Evolutionary conservation across 2,113 vertebrate genomes (phyloP).

Genomic region (Heterotilapia buettikoferi): DNA sequence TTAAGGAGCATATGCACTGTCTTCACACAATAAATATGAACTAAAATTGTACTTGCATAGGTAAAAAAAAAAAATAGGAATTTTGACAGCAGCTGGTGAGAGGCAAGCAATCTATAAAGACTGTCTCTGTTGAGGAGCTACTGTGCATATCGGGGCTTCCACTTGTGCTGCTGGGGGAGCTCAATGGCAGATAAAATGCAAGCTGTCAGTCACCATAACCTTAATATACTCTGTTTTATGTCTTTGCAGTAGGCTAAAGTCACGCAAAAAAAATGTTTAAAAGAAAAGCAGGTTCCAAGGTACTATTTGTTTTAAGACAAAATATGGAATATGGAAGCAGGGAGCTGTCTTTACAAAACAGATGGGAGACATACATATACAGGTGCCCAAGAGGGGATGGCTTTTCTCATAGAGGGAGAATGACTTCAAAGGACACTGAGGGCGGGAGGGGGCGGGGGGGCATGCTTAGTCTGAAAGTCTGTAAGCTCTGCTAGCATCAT

Average conservation of each 20-base stretch:
- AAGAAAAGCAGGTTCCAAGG: neutral
- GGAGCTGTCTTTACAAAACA: neutral
- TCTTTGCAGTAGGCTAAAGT: neutral
- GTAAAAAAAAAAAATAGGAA: neutral
- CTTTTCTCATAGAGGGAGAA: neutral
- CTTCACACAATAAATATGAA: neutral
- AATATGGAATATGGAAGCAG: neutral
- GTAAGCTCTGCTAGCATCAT: neutral
- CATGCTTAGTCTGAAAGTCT: neutral
- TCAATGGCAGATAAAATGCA: neutral
- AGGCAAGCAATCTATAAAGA: neutral
- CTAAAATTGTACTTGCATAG: neutral
- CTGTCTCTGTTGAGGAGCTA: neutral
- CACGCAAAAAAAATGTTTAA: neutral
- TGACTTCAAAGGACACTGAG: neutral
- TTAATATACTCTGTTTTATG: neutral
- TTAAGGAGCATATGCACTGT: neutral
- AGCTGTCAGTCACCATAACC: neutral
- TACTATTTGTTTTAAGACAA: neutral
- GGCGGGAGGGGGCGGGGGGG: accelerated
- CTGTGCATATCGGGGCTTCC: neutral
- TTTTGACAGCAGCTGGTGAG: neutral
- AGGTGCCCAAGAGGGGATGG: neutral
- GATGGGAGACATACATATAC: neutral
- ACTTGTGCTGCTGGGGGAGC: neutral